Conservation (phyloP, 2,113 vertebrate species). For the Origma solitaria region DNA sequence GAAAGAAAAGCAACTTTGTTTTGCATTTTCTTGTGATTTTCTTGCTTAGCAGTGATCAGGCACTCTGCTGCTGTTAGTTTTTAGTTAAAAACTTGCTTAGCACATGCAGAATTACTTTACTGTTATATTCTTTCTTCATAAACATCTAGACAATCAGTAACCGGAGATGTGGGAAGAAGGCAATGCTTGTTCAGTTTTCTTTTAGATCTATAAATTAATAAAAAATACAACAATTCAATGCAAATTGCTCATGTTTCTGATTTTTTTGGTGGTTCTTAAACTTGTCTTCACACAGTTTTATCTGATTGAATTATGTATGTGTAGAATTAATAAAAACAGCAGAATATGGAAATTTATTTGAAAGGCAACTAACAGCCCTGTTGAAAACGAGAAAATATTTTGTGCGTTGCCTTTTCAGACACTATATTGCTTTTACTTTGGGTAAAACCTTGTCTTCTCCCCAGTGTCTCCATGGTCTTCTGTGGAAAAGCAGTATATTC, state of each 20-base stretch:
- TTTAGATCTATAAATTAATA: background rate
- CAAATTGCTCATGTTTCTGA: background rate
- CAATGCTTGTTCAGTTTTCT: background rate
- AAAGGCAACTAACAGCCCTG: background rate
- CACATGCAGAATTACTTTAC: background rate
- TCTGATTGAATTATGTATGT: background rate
- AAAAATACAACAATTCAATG: background rate
- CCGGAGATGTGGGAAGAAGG: background rate
- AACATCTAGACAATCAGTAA: background rate
- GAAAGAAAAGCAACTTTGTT: background rate
- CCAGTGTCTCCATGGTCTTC: background rate
- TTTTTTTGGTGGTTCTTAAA: background rate
- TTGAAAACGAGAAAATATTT: background rate
- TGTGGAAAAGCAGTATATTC: background rate
- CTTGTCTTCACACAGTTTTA: background rate
- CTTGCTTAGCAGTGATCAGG: background rate
- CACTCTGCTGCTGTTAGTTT: background rate
- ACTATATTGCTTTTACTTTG: background rate
- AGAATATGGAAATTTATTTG: background rate
- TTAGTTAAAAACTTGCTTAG: background rate
- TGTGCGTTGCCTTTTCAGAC: background rate
- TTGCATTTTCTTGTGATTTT: background rate
- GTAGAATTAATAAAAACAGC: background rate
- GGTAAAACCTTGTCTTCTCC: background rate
- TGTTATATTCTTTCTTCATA: background rate